Evolutionary conservation across 2,888 invertebrate species (phyloP), one percentile per base, ranked within the genome.

Genomic region (Tortricodes alternella): DNA sequence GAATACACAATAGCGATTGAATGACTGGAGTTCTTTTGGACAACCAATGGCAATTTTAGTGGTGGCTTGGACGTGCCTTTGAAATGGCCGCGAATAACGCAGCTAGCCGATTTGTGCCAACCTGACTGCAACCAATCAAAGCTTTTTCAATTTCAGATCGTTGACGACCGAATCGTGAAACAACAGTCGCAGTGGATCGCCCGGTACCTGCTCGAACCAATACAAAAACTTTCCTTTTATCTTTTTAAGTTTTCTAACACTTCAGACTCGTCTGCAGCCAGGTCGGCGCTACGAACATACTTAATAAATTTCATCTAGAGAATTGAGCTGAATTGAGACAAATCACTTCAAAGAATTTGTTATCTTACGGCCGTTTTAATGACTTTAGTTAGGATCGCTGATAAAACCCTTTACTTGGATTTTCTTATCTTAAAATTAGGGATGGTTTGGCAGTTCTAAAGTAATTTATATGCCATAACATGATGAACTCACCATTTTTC

Each of bases 311-410:
- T 59, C 60, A 64, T 64, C 64, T 66, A 69, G 65, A 64, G 63
- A 67, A 70, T 65, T 71, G 63, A 68, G 70, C 74, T 71, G 63
- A 67, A 70, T 65, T 71, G 63, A 68, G 70, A 74, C 71, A 71
- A 72, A 70, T 69, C 49, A 44, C 68, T 69, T 74, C 71, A 75
- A 79, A 81, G 78, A 71, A 69, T 78, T 72, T 79, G 82, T 77
- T 80, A 76, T 81, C 70, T 83, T 77, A 83, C 74, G 80, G 71
- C 65, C 77, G 78, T 80, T 83, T 73, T 76, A 83, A 83, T 76
- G 81, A 81, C 78, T 85, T 79, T 41, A 48, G 68, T 64, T 71
- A 62, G 78, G 78, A 82, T 80, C 69, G 73, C 70, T 72, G 83
- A 85, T 85, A 84, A 80, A 78, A 78, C 77, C 77, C 78, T 74